phyloP scores from a whole-genome alignment of 2,888 invertebrate species.

The Lydus trimaculatus region DNA sequence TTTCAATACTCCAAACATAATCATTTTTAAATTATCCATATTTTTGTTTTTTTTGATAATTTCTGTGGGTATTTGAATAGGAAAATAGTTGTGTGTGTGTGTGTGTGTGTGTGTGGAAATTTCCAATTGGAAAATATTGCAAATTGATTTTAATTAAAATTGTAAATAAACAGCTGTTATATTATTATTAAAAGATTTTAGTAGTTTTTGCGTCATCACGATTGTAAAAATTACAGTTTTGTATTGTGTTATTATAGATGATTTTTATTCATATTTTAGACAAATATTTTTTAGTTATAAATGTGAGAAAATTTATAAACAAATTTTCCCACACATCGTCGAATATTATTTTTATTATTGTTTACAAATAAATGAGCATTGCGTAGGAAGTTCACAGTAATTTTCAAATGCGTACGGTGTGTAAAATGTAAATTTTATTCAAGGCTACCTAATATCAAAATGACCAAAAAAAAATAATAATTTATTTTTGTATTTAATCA shows the following conservation, averaged over 20 bases:
- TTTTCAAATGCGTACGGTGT: slow-evolving; percentile 31
- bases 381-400: slow-evolving; percentile 32
- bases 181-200: neutral
- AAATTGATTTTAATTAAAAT: neutral
- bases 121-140: neutral
- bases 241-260: neutral
- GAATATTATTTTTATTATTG: slow-evolving; percentile 11
- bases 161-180: slow-evolving; percentile 7
- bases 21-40: too few species aligned
- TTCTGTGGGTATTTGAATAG: too few species aligned
- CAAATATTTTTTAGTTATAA: too few species aligned
- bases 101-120: neutral
- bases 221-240: slow-evolving; percentile 15
- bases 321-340: slow-evolving; percentile 1
- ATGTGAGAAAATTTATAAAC: neutral
- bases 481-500: slow-evolving; percentile 19
- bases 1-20: too few species aligned
- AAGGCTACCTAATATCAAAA: too few species aligned
- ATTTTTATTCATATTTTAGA: too few species aligned
- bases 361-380: slow-evolving; percentile 19
- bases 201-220: slow-evolving; percentile 20
- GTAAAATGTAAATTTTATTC: slow-evolving; percentile 30
- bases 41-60: neutral
- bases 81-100: too few species aligned
- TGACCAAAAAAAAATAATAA: slow-evolving; percentile 3